A percentile compares a stretch with the other conserved stretches of the same genome.
Evolutionary conservation across 2,797 vertebrate species (phyloP).

Genomic region (Sebastes variabilis): DNA sequence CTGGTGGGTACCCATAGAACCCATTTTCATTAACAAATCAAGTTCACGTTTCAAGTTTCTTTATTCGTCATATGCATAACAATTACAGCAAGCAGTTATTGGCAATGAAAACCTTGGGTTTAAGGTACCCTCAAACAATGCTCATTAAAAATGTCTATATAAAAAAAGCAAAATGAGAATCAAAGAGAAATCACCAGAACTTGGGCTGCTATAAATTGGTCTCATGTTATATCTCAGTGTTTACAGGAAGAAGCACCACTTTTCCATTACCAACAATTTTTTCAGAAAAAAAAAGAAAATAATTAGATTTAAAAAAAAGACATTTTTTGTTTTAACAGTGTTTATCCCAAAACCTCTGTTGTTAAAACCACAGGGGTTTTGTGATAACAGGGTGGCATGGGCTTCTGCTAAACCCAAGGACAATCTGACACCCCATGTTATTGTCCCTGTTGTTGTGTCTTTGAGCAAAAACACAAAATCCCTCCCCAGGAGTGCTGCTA

Average conservation of each 20-base stretch:
- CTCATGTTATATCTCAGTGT: neutral
- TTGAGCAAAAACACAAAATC: conserved; percentile 13
- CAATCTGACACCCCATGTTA: neutral
- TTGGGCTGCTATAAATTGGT: neutral
- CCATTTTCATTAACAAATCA: too few species aligned
- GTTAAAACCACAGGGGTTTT: neutral
- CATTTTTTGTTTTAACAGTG: neutral
- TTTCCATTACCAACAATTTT: neutral
- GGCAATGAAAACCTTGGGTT: too few species aligned
- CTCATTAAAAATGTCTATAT: too few species aligned
- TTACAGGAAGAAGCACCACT: neutral
- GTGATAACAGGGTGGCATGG: neutral
- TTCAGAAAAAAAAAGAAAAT: neutral
- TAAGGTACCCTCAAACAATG: too few species aligned
- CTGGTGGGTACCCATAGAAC: too few species aligned
- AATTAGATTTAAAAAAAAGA: neutral
- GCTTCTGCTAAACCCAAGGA: neutral
- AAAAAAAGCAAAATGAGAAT: too few species aligned
- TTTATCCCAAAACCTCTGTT: neutral
- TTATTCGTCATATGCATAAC: too few species aligned
- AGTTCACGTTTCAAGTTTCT: too few species aligned
- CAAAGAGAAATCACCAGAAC: too few species aligned
- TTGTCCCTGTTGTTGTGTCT: conserved; percentile 6
- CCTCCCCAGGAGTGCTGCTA: neutral
- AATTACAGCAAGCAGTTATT: too few species aligned